Percentiles rank a stretch among this genome's conserved stretches.
Conservation (phyloP, 1,140 invertebrate species). For the Drosophila arizonae region DNA sequence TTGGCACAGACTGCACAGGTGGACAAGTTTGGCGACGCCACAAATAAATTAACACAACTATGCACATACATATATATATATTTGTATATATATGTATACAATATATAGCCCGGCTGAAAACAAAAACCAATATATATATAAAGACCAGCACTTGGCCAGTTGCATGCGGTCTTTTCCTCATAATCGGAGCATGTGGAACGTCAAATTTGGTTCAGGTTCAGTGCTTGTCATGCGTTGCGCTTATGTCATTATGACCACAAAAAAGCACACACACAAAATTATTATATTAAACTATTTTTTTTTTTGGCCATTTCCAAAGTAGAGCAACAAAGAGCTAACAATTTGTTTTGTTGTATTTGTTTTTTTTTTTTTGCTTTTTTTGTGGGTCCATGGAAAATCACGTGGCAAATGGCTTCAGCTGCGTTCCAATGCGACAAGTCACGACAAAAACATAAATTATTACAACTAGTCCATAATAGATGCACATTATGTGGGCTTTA, state of each 20-base stretch:
- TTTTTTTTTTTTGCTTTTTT: background rate
- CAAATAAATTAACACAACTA: constrained; percentile 30
- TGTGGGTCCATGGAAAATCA: constrained; percentile 33
- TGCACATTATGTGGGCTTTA: constrained; percentile 47
- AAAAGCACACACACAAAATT: constrained; percentile 49
- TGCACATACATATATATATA: background rate
- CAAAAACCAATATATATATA: constrained; percentile 26
- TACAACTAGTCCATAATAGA: constrained; percentile 54
- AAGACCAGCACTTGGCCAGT: constrained; percentile 16
- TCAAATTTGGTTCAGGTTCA: constrained; percentile 72
- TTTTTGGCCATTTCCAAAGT: constrained; percentile 47
- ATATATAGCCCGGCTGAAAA: no score
- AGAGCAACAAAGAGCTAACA: constrained; percentile 41
- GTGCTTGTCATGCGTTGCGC: constrained; percentile 54
- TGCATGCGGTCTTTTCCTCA: constrained; percentile 36
- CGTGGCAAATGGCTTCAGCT: constrained; percentile 44
- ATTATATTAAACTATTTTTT: constrained; percentile 67
- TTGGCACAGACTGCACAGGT: constrained; percentile 62
- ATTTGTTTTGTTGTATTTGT: constrained; percentile 25
- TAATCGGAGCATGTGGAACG: constrained; percentile 50
- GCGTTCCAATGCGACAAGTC: constrained; percentile 31
- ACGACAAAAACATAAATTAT: constrained; percentile 45
- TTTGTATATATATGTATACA: no score
- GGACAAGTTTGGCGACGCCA: constrained; percentile 69
- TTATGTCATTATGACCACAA: constrained; percentile 65